Evolutionary conservation across 2,888 invertebrate genomes (phyloP), one percentile per base, ranked within the genome.

Genomic region (Pyrrhia umbra): DNA sequence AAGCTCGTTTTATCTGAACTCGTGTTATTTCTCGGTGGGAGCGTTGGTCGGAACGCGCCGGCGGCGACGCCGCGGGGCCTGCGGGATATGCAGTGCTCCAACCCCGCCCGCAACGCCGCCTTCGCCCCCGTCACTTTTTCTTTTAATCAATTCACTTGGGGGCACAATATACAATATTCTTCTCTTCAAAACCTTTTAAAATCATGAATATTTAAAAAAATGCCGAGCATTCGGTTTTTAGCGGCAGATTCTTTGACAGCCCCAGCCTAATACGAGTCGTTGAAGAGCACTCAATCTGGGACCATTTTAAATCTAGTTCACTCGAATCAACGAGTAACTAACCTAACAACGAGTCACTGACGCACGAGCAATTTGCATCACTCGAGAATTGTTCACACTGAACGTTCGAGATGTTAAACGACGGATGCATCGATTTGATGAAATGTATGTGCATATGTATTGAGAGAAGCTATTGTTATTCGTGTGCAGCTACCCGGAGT

Each of bases 401-500:
- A 65, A 70, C 61, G 40, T 59, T 75, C 52, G 59, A 62, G 59
- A 59, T 56, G 43, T 60, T 74, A 65, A 76, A 55, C 57, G 73
- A 66, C 75, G 77, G 76, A 76, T 76, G 77, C 74, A 74, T 70
- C 58, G 77, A 70, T 59, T 77, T 70, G 63, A 27, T 58, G 50
- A 62, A 51, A 70, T 58, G 18, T 61, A 64, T 63, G 61, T 73
- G 61, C 68, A 66, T n/a, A n/a, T 65, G 43, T 58, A 61, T 51
- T 72, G 60, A 60, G 37, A 27, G 46, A 13, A 30, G 30, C 18
- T 57, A 21, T 55, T 57, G 21, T 54, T 40, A 39, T 21, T 56
- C 30, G 43, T 51, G 37, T 95, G n/a, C 96, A 99, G 99, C 90
- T 99, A 97, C 90, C 98, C 99, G 0, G 98, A 99, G 56, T 99